These are phyloP conservation scores for Lochmaea capreae DNA, from an alignment of 2,888 invertebrate species.

Conservation along the genomic window DNA sequence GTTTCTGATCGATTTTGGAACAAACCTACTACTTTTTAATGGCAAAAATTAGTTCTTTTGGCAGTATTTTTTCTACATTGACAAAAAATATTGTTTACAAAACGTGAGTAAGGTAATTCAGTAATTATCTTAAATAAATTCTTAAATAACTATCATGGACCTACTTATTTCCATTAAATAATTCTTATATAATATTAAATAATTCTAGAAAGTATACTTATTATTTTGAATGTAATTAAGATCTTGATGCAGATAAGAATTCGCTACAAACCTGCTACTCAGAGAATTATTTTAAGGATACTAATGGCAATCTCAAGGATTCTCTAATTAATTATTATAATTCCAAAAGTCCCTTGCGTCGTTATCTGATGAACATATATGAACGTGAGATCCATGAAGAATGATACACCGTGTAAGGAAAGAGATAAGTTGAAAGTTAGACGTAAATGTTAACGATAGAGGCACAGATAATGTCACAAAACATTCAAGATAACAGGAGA, in stretches of 20 bases:
- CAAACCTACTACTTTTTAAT: too few species aligned
- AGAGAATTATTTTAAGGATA: constrained; percentile 31
- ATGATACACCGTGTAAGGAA: constrained; percentile 39
- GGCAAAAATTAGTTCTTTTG: too few species aligned
- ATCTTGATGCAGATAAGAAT: background rate
- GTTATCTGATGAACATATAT: constrained; percentile 37
- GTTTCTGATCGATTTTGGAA: too few species aligned
- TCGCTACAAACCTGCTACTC: background rate
- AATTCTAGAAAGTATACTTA: background rate
- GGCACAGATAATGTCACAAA: constrained; percentile 33
- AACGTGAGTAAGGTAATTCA: too few species aligned
- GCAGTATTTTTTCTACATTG: too few species aligned
- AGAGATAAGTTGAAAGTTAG: constrained; percentile 37
- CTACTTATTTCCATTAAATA: too few species aligned
- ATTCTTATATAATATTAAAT: too few species aligned
- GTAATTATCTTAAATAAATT: too few species aligned
- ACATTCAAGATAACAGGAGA: constrained; percentile 21
- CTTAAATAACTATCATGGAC: too few species aligned
- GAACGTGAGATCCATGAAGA: constrained; percentile 36
- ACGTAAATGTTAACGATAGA: constrained; percentile 37
- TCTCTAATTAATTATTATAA: constrained; percentile 39
- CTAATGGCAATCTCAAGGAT: constrained; percentile 31
- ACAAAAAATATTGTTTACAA: too few species aligned
- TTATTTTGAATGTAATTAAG: background rate
- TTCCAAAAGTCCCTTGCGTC: constrained; percentile 33